Conservation (phyloP, 2,113 vertebrate genomes). For the Anas platyrhynchos region DNA sequence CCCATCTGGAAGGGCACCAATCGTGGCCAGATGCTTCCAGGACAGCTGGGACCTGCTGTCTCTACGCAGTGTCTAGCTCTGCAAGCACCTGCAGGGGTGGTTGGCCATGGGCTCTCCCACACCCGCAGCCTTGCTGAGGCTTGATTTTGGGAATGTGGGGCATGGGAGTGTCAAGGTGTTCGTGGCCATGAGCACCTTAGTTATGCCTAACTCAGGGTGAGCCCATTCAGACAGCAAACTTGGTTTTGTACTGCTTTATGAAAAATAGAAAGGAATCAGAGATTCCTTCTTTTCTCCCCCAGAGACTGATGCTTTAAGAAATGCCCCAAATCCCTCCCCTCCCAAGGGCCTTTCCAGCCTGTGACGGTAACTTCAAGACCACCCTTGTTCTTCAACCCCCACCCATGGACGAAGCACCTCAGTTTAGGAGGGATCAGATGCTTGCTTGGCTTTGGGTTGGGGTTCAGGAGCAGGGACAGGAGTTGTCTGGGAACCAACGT, state of each 20-base stretch:
- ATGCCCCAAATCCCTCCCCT: accelerated
- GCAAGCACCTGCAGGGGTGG: background rate
- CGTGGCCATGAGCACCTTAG: background rate
- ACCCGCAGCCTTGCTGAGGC: background rate
- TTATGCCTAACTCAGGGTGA: background rate
- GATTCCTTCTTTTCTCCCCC: background rate
- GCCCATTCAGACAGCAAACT: background rate
- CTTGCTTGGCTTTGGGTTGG: background rate
- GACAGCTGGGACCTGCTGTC: background rate
- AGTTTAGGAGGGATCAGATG: background rate
- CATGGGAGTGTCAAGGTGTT: background rate
- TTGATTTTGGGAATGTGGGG: background rate
- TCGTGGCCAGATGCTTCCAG: background rate
- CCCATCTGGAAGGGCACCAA: background rate
- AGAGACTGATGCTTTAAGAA: background rate
- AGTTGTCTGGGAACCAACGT: background rate
- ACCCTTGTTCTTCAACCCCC: background rate
- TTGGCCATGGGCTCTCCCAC: background rate
- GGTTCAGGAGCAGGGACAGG: background rate
- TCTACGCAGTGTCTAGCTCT: background rate
- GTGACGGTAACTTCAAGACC: background rate
- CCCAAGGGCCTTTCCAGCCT: background rate
- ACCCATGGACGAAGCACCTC: background rate
- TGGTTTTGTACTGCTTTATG: background rate
- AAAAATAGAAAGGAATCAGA: background rate